Percentiles rank a stretch among this genome's conserved stretches.
Evolutionary conservation across 1,140 invertebrate species (phyloP).

Genomic region (Musca domestica): DNA sequence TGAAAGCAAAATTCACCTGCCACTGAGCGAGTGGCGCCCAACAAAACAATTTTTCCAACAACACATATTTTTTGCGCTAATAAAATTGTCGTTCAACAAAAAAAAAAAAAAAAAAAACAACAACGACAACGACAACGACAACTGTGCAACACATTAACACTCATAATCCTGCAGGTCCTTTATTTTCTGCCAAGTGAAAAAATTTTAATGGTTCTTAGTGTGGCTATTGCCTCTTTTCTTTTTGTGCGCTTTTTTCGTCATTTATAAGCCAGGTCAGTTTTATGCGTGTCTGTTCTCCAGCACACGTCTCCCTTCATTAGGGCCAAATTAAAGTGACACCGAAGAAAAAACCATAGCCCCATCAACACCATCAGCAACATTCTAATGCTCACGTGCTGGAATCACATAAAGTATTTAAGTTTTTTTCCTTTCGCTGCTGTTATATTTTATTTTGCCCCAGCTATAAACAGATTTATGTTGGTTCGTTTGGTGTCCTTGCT

Average conservation of each 20-base stretch:
- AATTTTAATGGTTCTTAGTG: too few species aligned
- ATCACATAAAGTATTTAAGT: neutral
- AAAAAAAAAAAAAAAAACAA: neutral
- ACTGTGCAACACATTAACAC: too few species aligned
- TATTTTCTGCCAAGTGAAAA: too few species aligned
- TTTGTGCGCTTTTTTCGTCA: neutral
- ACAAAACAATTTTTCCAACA: too few species aligned
- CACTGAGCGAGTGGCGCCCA: too few species aligned
- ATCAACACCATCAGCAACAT: neutral
- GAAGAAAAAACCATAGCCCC: neutral
- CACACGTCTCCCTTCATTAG: neutral
- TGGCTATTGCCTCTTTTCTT: neutral
- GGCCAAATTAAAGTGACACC: too few species aligned
- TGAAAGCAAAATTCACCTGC: too few species aligned
- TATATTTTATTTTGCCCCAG: neutral
- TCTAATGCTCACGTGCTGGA: slow-evolving; percentile 10
- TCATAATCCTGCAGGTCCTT: too few species aligned
- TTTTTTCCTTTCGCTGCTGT: too few species aligned
- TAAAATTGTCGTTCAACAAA: neutral
- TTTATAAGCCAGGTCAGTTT: neutral
- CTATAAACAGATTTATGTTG: neutral
- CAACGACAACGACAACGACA: too few species aligned
- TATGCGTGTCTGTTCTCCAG: neutral
- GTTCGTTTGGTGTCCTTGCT: neutral
- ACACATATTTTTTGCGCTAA: neutral